phyloP scores from a whole-genome alignment of 2,888 invertebrate genomes.

The Drosophila quasianomalipes region DNA sequence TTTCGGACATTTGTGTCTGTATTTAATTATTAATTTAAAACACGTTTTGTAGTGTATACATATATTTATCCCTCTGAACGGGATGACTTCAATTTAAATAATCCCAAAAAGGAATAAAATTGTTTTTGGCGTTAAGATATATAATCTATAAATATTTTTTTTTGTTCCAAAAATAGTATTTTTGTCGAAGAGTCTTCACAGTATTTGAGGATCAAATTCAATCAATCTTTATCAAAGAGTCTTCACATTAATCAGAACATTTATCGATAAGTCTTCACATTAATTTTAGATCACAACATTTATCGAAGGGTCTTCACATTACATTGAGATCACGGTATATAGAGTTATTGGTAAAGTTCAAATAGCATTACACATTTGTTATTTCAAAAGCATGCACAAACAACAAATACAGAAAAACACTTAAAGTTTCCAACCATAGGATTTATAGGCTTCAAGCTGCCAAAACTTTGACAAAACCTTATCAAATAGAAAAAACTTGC shows the following conservation, averaged over 20 bases:
- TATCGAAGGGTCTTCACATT: not conserved
- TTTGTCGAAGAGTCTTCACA: not conserved
- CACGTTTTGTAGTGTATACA: not conserved
- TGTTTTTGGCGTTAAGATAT: not conserved
- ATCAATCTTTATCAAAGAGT: not conserved
- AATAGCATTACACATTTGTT: not conserved
- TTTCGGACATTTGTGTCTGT: not conserved
- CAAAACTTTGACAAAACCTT: not conserved
- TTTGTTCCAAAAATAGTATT: not conserved
- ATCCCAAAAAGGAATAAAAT: not conserved
- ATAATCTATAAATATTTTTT: not conserved
- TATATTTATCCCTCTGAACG: not conserved
- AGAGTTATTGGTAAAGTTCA: not conserved
- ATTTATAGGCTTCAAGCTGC: not conserved
- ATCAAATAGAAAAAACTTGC: not conserved
- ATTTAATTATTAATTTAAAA: not conserved
- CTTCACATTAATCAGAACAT: not conserved
- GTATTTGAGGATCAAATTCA: not conserved
- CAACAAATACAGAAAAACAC: not conserved
- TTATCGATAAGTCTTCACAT: not conserved
- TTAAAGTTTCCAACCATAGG: not conserved
- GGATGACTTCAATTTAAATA: not conserved
- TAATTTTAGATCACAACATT: not conserved
- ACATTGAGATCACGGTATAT: not conserved
- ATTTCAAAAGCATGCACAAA: slow-evolving; percentile 1